Evolutionary conservation across 2,888 invertebrate species (phyloP).

Genomic region (Xanthia togata): DNA sequence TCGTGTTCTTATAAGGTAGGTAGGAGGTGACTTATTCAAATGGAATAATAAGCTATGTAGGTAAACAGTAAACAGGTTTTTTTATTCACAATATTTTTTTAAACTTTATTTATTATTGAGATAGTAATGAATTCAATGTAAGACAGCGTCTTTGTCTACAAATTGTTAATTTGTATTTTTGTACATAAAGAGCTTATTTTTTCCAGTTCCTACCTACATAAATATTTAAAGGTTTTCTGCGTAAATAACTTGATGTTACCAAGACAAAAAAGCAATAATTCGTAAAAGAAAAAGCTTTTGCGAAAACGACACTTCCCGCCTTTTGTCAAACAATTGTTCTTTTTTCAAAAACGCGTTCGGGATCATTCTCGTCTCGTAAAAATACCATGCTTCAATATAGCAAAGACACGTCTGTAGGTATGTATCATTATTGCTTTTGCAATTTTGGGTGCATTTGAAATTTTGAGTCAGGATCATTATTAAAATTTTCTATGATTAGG

Average conservation of each 20-base stretch:
- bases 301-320: neutral
- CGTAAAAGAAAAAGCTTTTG: conserved; percentile 4
- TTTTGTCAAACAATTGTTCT: conserved; percentile 9
- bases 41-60: conserved; percentile 21
- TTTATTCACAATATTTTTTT: neutral
- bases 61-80: conserved; percentile 26
- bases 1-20: neutral
- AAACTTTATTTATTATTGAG: neutral
- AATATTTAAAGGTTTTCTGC: neutral
- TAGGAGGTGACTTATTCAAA: conserved; percentile 27
- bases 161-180: neutral
- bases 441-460: neutral
- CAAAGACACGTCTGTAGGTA: neutral
- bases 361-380: conserved; percentile 16
- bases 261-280: conserved; percentile 9
- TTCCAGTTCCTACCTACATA: neutral
- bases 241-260: neutral
- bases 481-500: too few species aligned
- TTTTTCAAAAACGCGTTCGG: conserved; percentile 1
- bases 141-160: neutral
- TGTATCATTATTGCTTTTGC: conserved; percentile 14
- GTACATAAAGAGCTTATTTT: neutral
- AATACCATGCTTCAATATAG: conserved; percentile 4
- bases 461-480: neutral
- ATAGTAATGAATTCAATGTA: neutral